A percentile compares a stretch with the other conserved stretches of the same genome.
Evolutionary conservation across 2,888 invertebrate genomes (phyloP).

Genomic region (Drosophila meridiana): DNA sequence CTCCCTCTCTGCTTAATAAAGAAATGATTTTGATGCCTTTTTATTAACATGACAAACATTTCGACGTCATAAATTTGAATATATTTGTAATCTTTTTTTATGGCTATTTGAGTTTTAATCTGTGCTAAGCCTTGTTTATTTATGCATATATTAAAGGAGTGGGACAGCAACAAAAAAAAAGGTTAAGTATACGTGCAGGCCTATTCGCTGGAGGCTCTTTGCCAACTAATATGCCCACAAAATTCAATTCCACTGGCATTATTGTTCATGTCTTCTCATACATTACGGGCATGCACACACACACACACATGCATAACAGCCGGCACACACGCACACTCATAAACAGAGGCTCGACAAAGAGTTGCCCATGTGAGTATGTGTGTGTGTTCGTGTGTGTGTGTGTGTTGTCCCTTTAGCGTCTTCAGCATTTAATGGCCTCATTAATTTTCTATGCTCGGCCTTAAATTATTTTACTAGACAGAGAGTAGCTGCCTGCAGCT

Average conservation of each 20-base stretch:
- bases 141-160: background rate
- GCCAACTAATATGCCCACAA: slow-evolving; percentile 27
- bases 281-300: slow-evolving; percentile 53
- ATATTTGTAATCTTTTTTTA: slow-evolving; percentile 11
- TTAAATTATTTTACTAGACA: slow-evolving; percentile 73
- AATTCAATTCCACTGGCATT: slow-evolving; percentile 10
- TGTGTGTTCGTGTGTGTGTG: slow-evolving; percentile 20
- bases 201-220: background rate
- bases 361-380: slow-evolving; percentile 46
- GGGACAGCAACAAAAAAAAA: background rate
- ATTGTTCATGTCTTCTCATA: slow-evolving; percentile 42
- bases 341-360: slow-evolving; percentile 70
- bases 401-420: slow-evolving; percentile 72
- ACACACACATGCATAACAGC: slow-evolving; percentile 40
- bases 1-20: background rate
- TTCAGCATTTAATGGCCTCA: slow-evolving; percentile 81
- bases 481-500: slow-evolving; percentile 49
- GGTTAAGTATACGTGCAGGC: slow-evolving; percentile 4
- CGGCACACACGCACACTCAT: slow-evolving; percentile 46
- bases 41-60: slow-evolving; percentile 3
- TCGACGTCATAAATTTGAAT: slow-evolving; percentile 4
- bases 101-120: slow-evolving; percentile 2
- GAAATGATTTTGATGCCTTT: slow-evolving; percentile 3
- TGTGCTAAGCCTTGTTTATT: background rate
- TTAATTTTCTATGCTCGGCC: slow-evolving; percentile 81